Conservation (phyloP, 2,888 invertebrate genomes). For the Eubasilissa splendida region DNA sequence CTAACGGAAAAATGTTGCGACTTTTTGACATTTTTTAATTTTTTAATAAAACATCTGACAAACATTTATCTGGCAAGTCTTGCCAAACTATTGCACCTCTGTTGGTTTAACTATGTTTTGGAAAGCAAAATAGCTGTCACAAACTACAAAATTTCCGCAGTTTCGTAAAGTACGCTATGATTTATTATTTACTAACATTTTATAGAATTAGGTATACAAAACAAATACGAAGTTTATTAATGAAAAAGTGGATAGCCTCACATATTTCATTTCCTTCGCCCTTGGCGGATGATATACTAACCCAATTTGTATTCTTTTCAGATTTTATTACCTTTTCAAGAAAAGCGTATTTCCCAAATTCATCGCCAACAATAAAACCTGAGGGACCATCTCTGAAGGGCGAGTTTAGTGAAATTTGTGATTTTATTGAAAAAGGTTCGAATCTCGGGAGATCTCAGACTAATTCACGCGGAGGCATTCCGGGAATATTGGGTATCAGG, state of each 20-base stretch:
- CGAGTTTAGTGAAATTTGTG: slow-evolving; percentile 24
- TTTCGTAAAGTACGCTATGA: not conserved
- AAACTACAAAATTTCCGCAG: no score
- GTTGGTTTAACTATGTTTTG: no score
- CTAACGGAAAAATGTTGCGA: no score
- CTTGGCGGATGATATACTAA: not conserved
- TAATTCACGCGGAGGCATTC: slow-evolving; percentile 24
- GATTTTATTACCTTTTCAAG: slow-evolving; percentile 16
- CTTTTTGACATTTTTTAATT: no score
- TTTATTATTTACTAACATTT: not conserved
- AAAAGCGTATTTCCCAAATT: slow-evolving; percentile 21
- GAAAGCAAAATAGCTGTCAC: no score
- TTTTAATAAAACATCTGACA: no score
- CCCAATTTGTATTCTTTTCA: slow-evolving; percentile 8
- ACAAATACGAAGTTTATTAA: no score
- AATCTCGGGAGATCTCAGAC: slow-evolving; percentile 18
- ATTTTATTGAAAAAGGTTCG: slow-evolving; percentile 36
- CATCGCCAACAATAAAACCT: not conserved
- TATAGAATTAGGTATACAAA: no score
- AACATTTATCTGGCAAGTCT: no score
- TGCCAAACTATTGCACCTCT: no score
- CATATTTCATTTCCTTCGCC: no score
- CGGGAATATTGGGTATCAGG: not conserved
- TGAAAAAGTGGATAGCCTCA: no score
- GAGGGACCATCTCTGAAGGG: not conserved